Evolutionary conservation across 2,888 invertebrate genomes (phyloP).

Genomic region (Ormyrus rosae): DNA sequence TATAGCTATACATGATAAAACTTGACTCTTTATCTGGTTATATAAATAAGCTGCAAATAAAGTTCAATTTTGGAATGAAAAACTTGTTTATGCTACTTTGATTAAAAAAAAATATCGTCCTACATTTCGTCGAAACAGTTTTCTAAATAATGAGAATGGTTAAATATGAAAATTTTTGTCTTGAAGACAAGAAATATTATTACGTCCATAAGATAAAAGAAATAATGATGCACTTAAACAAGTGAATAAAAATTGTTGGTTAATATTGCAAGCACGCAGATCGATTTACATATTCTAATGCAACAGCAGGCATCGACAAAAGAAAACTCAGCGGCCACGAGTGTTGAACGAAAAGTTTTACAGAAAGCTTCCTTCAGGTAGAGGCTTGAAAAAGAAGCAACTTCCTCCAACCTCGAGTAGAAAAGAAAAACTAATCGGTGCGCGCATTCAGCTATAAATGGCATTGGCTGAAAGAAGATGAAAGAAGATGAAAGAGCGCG

Average conservation of each 20-base stretch:
- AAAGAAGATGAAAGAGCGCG: background rate
- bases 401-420: background rate
- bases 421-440: background rate
- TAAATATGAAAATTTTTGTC: too few relatives aligned
- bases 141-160: too few relatives aligned
- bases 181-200: too few relatives aligned
- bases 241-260: background rate
- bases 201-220: too few relatives aligned
- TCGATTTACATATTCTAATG: too few relatives aligned
- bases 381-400: background rate
- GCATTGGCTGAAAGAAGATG: background rate
- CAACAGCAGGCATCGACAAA: too few relatives aligned
- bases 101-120: background rate
- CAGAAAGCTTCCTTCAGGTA: background rate
- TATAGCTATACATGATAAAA: slow-evolving; percentile 14
- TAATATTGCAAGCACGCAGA: background rate
- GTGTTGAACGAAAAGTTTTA: background rate
- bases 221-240: too few relatives aligned
- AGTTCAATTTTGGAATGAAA: background rate
- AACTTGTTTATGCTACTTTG: background rate
- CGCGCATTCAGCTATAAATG: background rate
- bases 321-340: too few relatives aligned
- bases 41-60: background rate
- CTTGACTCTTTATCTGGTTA: slow-evolving; percentile 11
- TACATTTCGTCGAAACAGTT: too few relatives aligned